Conservation (phyloP, 1,140 invertebrate species). For the Zaprionus lachaisei region DNA sequence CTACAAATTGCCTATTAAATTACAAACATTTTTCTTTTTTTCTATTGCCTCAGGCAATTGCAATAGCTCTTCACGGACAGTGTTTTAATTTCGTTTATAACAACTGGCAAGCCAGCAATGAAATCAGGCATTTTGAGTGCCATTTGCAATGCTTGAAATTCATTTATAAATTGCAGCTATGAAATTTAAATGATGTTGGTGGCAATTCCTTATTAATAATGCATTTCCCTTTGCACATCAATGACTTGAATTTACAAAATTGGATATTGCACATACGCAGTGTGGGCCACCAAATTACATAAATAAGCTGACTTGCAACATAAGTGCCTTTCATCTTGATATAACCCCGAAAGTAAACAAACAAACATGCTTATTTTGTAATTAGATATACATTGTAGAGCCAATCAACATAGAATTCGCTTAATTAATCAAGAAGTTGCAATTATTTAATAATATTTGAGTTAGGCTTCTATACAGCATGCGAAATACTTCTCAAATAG, state of each 20-base stretch:
- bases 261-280: conserved; percentile 24
- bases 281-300: not conserved
- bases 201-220: conserved; percentile 16
- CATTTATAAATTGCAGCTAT: conserved; percentile 44
- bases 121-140: conserved; percentile 55
- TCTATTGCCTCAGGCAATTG: conserved; percentile 26
- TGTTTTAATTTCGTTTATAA: conserved; percentile 62
- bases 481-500: not conserved
- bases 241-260: conserved; percentile 11
- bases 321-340: not conserved
- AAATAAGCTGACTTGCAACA: not conserved
- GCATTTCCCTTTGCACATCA: conserved; percentile 6
- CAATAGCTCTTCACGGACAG: conserved; percentile 50
- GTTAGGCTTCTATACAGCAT: not conserved
- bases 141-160: conserved; percentile 49
- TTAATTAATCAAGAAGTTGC: not conserved
- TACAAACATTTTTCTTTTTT: conserved; percentile 21
- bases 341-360: not conserved
- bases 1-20: conserved; percentile 73
- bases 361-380: not conserved
- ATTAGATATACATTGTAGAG: not conserved
- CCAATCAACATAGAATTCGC: not conserved
- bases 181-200: conserved; percentile 16
- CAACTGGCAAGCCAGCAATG: conserved; percentile 53
- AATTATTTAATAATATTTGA: conserved; percentile 28